Percentiles rank a stretch among this genome's conserved stretches.
These are phyloP conservation scores for Agrotis segetum DNA, from an alignment of 2,888 invertebrate genomes.

Conservation along the genomic window DNA sequence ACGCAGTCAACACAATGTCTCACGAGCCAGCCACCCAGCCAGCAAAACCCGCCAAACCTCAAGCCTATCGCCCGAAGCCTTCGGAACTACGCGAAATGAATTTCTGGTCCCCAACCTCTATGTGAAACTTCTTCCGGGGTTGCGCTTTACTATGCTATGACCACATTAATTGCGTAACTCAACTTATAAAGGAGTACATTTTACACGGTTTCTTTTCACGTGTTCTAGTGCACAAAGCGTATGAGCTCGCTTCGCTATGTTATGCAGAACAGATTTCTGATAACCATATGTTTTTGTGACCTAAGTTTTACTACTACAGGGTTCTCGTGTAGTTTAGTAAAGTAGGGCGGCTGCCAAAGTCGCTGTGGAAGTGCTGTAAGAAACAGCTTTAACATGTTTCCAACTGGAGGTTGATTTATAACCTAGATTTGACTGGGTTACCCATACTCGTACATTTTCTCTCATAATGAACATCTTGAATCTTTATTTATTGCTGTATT, in stretches of 20 bases:
- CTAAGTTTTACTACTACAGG: slow-evolving; percentile 52
- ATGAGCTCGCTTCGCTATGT: slow-evolving; percentile 34
- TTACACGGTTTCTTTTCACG: slow-evolving; percentile 55
- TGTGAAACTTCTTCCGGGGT: slow-evolving; percentile 87
- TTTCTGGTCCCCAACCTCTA: slow-evolving; percentile 96
- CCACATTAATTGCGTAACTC: slow-evolving; percentile 60
- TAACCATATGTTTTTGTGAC: slow-evolving; percentile 52
- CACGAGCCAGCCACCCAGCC: slow-evolving; percentile 70
- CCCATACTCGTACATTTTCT: not conserved
- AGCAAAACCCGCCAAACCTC: slow-evolving; percentile 75
- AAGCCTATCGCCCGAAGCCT: slow-evolving; percentile 76
- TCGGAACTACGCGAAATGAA: slow-evolving; percentile 95
- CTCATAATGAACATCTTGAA: slow-evolving; percentile 14
- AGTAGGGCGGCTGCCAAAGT: slow-evolving; percentile 4
- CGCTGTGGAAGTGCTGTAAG: slow-evolving; percentile 8
- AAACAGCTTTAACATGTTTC: slow-evolving; percentile 16
- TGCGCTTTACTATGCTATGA: slow-evolving; percentile 58
- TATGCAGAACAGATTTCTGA: slow-evolving; percentile 48
- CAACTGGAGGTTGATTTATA: slow-evolving; percentile 3
- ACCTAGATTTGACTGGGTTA: slow-evolving; percentile 10
- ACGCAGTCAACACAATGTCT: slow-evolving; percentile 62
- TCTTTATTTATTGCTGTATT: slow-evolving; percentile 62
- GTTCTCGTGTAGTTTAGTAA: slow-evolving; percentile 37
- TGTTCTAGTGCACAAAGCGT: slow-evolving; percentile 49
- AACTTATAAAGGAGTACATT: slow-evolving; percentile 45